A percentile compares a stretch with the other conserved stretches of the same genome.
Conservation (phyloP, 1,140 invertebrate genomes). For the Lepidotrigona ventralis region DNA sequence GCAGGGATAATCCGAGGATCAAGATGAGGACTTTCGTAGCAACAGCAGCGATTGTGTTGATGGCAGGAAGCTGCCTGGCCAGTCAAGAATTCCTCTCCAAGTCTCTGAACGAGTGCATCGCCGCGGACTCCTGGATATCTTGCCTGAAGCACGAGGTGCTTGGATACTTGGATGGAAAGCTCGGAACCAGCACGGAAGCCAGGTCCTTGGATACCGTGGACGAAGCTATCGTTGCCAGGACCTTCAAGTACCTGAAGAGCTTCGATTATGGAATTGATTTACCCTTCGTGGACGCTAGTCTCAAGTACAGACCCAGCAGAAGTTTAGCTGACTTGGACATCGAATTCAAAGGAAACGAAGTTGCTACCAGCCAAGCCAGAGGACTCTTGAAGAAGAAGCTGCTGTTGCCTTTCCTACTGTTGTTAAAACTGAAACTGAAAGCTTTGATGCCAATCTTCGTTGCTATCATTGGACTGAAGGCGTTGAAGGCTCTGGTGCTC, state of each 20-base stretch:
- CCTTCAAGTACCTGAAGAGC: conserved; percentile 84
- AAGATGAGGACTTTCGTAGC: conserved; percentile 69
- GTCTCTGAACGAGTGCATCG: conserved; percentile 87
- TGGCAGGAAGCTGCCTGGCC: conserved; percentile 58
- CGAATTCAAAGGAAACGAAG: conserved; percentile 84
- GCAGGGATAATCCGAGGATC: conserved; percentile 27
- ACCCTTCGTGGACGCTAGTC: conserved; percentile 80
- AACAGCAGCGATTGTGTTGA: conserved; percentile 61
- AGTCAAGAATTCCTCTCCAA: conserved; percentile 84
- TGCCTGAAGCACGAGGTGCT: conserved; percentile 88
- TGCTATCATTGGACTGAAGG: conserved; percentile 88
- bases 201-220: conserved; percentile 84
- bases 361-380: conserved; percentile 85
- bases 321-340: conserved; percentile 81
- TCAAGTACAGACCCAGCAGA: conserved; percentile 78
- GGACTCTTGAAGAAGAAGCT: conserved; percentile 90
- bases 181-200: conserved; percentile 83
- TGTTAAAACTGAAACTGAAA: conserved; percentile 91
- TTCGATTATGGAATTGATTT: conserved; percentile 86
- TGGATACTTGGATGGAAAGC: conserved; percentile 85
- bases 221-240: conserved; percentile 86
- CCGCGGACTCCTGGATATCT: conserved; percentile 82
- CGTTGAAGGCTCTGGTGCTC: conserved; percentile 89
- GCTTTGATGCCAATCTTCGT: conserved; percentile 90
- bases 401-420: conserved; percentile 87